phyloP scores from a whole-genome alignment of 2,888 invertebrate species.

The Diloba caeruleocephala region DNA sequence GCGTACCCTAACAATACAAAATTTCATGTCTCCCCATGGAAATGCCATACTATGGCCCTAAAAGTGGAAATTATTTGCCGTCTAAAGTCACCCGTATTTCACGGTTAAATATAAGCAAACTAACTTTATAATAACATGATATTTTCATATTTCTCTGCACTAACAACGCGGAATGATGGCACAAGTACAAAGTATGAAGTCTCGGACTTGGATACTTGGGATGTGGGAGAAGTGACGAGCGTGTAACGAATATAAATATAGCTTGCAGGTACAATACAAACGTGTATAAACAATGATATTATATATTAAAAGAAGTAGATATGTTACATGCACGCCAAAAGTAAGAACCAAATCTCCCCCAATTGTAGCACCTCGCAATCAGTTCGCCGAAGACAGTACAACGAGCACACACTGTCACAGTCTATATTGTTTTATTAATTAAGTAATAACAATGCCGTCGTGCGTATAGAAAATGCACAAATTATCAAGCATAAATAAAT shows the following conservation, averaged over 20 bases:
- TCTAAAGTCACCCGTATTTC: constrained; percentile 56
- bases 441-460: too few relatives aligned
- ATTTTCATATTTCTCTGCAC: constrained; percentile 78
- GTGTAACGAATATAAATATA: not conserved
- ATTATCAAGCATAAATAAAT: too few relatives aligned
- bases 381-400: too few relatives aligned
- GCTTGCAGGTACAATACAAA: too few relatives aligned
- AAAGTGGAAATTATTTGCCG: constrained; percentile 33
- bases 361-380: too few relatives aligned
- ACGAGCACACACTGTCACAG: too few relatives aligned
- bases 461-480: too few relatives aligned
- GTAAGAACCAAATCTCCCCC: too few relatives aligned
- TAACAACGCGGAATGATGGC: constrained; percentile 76
- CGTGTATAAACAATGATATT: too few relatives aligned
- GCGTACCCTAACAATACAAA: not conserved
- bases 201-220: constrained; percentile 70
- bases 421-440: too few relatives aligned
- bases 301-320: too few relatives aligned
- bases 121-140: constrained; percentile 75
- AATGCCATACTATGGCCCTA: constrained; percentile 17
- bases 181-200: constrained; percentile 75
- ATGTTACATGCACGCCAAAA: too few relatives aligned
- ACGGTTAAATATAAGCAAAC: constrained; percentile 63
- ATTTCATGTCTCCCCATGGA: not conserved
- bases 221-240: constrained; percentile 47